phyloP scores from a whole-genome alignment of 92 coral and sea anemone species.

The Bergia sp. region DNA sequence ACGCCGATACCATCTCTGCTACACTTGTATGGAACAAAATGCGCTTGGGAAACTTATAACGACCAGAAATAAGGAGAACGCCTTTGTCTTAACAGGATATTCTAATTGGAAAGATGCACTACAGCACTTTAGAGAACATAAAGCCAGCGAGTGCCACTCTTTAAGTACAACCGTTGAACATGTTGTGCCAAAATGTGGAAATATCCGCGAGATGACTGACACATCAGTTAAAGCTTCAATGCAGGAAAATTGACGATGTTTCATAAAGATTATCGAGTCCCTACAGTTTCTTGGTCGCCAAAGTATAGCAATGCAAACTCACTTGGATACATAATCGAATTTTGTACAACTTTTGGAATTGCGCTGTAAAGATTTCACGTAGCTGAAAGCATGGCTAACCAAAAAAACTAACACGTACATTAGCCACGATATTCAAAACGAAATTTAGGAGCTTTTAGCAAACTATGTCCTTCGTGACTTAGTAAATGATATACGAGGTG shows the following conservation, averaged over 20 bases:
- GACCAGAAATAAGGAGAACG: background rate
- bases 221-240: background rate
- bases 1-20: background rate
- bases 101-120: background rate
- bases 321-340: background rate
- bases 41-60: background rate
- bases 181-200: constrained; percentile 23
- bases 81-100: background rate
- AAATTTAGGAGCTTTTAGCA: constrained; percentile 13
- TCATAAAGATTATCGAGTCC: no score
- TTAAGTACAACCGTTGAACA: constrained; percentile 24
- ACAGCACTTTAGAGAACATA: background rate
- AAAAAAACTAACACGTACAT: constrained; percentile 13
- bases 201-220: background rate
- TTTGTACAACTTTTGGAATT: constrained; percentile 1
- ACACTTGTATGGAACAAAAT: background rate
- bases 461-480: constrained; percentile 1
- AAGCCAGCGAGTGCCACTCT: background rate
- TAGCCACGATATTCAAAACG: constrained; percentile 30
- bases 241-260: background rate
- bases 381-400: constrained; percentile 14
- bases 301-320: no score
- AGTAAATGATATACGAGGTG: background rate
- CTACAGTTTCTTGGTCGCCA: no score
- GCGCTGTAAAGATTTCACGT: background rate